Evolutionary conservation across 2,888 invertebrate species (phyloP), one percentile per base, ranked within the genome.

Genomic region (Orthosia incerta): DNA sequence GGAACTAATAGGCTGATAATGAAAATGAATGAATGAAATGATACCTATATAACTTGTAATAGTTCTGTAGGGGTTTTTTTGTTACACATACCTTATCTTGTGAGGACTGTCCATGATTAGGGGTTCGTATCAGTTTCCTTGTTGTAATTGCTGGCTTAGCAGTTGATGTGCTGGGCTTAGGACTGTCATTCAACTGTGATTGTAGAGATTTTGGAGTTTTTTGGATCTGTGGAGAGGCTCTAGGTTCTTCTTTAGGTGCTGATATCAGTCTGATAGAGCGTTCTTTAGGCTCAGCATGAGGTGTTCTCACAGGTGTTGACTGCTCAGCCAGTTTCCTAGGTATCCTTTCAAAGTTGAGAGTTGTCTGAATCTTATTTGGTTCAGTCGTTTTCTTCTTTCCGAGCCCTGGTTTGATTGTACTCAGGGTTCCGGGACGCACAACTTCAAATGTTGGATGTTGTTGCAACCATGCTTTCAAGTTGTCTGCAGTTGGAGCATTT

Each of bases 361-460:
- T 96, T 2, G 96, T 96, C 88, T 96, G 97, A 79, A 96, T 94
- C 87, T 93, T 95, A 65, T 86, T 89, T 53, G 93, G 79, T 31
- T 94, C 95, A 70, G 81, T 85, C 15, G 86, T 75, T 79, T 94
- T 95, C 83, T 93, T 95, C 86, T 91, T 94, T 71, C 84, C 89
- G 1, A 89, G 71, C 67, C 93, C 93, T 3, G 95, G 95, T 87
- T 92, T 95, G 61, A 93, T 94, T 53, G 97, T 94, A 86, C 96
- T 96, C 0, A 95, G 87, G 50, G 97, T 96, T n/a, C 97, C 97
- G 0, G 97, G 97, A 77, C 97, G 97, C 9, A 99, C 97, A 0
- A 99, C 98, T 96, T 99, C 98, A 93, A 97, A 99, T 0, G 98
- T 98, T 4, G 99, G 99, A 96, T 99, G 98, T 85, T 98, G 97